Conservation (phyloP, 1,140 invertebrate genomes). For the Neodiprion lecontei region DNA sequence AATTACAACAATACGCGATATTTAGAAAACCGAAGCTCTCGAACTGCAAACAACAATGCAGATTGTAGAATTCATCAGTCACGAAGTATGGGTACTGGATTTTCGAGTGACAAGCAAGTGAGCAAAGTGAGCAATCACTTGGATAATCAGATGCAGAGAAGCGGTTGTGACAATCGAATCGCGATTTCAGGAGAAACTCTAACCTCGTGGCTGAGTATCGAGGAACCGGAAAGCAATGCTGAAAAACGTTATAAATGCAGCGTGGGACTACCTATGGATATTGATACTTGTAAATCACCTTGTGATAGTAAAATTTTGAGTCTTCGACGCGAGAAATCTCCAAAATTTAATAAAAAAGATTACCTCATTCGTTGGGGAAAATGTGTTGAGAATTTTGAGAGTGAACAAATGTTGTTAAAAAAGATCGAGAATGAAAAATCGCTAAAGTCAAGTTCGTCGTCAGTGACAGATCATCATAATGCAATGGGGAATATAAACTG, state of each 20-base stretch:
- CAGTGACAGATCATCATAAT: background rate
- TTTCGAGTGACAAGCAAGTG: background rate
- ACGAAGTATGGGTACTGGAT: background rate
- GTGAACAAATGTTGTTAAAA: too few species aligned
- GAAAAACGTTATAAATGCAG: slow-evolving; percentile 55
- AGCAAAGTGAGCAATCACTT: background rate
- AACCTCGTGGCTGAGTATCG: slow-evolving; percentile 48
- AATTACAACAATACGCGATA: background rate
- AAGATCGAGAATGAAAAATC: too few species aligned
- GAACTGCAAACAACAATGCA: background rate
- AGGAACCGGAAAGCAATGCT: slow-evolving; percentile 43
- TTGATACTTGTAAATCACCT: background rate
- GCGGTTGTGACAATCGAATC: background rate
- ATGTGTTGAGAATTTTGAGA: background rate
- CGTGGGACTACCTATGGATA: slow-evolving; percentile 11
- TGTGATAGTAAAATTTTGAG: background rate
- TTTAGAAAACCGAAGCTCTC: background rate
- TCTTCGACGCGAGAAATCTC: background rate
- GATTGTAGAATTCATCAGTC: background rate
- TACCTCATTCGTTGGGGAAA: background rate
- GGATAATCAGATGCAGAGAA: background rate
- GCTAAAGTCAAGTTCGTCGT: background rate
- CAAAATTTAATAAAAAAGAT: background rate
- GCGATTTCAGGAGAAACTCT: slow-evolving; percentile 25
- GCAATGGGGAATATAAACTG: background rate